Conservation (phyloP, 2,113 vertebrate species). For the Calypte anna region DNA sequence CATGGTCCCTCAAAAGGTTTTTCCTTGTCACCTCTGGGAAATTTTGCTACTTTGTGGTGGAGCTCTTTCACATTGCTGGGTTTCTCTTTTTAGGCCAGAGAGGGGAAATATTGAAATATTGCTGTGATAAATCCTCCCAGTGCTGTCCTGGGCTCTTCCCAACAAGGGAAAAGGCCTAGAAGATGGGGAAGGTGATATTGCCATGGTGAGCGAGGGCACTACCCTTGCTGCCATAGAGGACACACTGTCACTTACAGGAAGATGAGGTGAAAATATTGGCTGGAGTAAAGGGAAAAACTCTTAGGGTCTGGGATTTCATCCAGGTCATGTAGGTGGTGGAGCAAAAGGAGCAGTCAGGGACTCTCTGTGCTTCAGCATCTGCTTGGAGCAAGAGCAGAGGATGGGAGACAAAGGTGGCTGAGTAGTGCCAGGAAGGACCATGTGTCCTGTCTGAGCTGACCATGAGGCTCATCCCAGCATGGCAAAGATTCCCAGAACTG, state of each 20-base stretch:
- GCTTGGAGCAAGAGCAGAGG: constrained; percentile 21
- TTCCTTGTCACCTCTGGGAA: constrained; percentile 35
- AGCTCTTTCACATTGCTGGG: neutral
- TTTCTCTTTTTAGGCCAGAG: neutral
- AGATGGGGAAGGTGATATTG: neutral
- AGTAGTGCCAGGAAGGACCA: neutral
- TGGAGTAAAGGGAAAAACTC: constrained; percentile 26
- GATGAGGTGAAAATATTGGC: neutral
- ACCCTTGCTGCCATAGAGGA: neutral
- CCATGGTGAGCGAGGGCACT: neutral
- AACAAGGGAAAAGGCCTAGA: neutral
- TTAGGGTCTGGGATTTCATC: constrained; percentile 28
- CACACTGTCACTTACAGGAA: constrained; percentile 25
- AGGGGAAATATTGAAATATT: neutral
- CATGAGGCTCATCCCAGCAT: neutral
- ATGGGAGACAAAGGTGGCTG: neutral
- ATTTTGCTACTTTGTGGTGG: neutral
- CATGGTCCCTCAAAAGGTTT: constrained; percentile 27
- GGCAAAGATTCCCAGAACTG: neutral
- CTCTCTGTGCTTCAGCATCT: neutral
- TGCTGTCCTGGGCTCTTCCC: neutral
- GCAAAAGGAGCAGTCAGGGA: neutral
- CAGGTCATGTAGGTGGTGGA: constrained; percentile 1
- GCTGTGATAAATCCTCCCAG: constrained; percentile 21
- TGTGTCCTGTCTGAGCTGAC: neutral